Evolutionary conservation across 2,888 invertebrate species (phyloP).

Genomic region (Caenorhabditis sinica): DNA sequence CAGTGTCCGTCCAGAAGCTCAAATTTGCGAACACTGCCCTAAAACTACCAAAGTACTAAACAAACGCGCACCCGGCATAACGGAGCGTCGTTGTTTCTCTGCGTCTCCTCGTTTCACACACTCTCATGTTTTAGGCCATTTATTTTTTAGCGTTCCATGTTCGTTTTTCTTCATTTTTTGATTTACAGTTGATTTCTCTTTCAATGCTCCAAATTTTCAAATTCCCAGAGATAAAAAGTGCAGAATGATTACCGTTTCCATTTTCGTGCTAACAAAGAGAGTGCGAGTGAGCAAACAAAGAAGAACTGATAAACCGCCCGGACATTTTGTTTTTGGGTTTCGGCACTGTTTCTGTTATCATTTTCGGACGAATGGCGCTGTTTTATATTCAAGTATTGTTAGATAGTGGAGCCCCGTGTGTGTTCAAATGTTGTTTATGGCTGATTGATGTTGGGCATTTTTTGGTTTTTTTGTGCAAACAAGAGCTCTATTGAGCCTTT

Average conservation of each 20-base stretch:
- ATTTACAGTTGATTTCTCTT: too few species aligned
- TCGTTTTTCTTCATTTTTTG: conserved; percentile 4
- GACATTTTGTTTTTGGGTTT: background rate
- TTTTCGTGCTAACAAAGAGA: too few species aligned
- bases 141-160: background rate
- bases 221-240: conserved; percentile 12
- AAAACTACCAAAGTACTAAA: too few species aligned
- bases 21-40: too few species aligned
- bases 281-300: background rate
- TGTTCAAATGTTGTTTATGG: conserved; percentile 1
- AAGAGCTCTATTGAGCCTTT: too few species aligned
- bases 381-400: conserved; percentile 18
- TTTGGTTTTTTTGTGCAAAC: background rate
- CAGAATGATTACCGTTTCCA: background rate
- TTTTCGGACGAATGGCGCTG: background rate
- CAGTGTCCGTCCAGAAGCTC: too few species aligned
- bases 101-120: too few species aligned
- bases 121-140: conserved; percentile 4
- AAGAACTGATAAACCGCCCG: conserved; percentile 12
- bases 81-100: too few species aligned
- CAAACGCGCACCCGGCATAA: too few species aligned
- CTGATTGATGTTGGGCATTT: background rate
- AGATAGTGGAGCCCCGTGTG: background rate
- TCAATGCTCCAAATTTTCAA: background rate
- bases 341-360: conserved; percentile 13